Base-by-base conservation (phyloP, 2,113 vertebrate species). In the Scophthalmus maximus region DNA sequence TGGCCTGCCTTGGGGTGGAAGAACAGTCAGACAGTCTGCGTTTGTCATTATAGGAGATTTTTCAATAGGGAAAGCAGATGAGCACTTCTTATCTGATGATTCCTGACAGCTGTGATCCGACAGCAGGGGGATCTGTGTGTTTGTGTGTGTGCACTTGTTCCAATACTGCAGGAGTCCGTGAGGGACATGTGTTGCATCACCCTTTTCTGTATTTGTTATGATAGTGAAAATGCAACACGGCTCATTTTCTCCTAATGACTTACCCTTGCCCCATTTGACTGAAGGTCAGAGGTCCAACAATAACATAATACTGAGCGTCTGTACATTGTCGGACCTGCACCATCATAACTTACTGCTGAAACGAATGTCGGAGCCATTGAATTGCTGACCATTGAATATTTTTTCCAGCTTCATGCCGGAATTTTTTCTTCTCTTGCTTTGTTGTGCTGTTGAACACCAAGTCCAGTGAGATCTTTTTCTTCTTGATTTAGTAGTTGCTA, bases 21-120 rank as follows among this genome's bases (percentile, higher is more conserved):
- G 77, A 66, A 57, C 67, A 83, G 67, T 87, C 82, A 91, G 90
- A 92, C 87, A 32, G 89, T 79, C 92, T 94, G 92, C 53, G 42
- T 83, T 91, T 90, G 79, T 88, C 92, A 89, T 93, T 90, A 90
- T 69, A 72, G 68, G 1, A 47, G 70, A 29, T 20, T 56, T 73
- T 83, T 55, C 29, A 78, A 93, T 91, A 68, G 70, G 71, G 51
- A 89, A 92, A 93, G 84, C 90, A 93, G 89, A 85, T 18, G 61
- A 58, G 57, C 6, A 3, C 51, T 71, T 70, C 57, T 81, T 84
- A 84, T 85, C 78, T 65, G 73, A 81, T 68, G 53, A 78, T 76
- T 84, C 73, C 63, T 51, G 78, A 82, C 71, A 82, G 75, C 63
- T 73, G 57, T 50, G 67, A 79, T 74, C 36, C 46, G 65, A 55